phyloP scores from a whole-genome alignment of 2,888 invertebrate species.

The Thecophora atra region DNA sequence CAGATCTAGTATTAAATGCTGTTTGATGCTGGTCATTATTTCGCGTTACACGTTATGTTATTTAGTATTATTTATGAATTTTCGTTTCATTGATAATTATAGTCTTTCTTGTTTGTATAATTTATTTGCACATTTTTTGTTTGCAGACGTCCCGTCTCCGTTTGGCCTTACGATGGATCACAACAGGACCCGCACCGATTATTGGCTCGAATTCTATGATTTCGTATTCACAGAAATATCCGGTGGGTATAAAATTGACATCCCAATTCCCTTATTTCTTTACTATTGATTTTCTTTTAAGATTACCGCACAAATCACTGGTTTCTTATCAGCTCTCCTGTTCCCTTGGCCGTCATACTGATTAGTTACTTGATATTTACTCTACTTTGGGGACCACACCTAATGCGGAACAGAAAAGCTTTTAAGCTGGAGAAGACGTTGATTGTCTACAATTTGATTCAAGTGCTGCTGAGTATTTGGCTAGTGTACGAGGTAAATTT shows the following conservation, averaged over 20 bases:
- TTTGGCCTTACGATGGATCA: slow-evolving; percentile 67
- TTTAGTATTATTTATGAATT: too few species aligned
- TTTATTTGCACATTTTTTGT: too few species aligned
- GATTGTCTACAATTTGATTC: slow-evolving; percentile 86
- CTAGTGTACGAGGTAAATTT: slow-evolving; percentile 70
- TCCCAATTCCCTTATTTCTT: not conserved
- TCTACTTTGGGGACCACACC: slow-evolving; percentile 80
- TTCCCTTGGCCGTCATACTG: slow-evolving; percentile 75
- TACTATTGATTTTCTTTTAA: slow-evolving; percentile 49
- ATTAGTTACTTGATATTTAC: slow-evolving; percentile 78
- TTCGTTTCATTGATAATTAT: too few species aligned
- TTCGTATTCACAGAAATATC: slow-evolving; percentile 74
- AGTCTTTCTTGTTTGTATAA: too few species aligned
- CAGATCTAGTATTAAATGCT: too few species aligned
- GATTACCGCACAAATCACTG: slow-evolving; percentile 74
- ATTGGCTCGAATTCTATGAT: slow-evolving; percentile 73
- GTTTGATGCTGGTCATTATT: too few species aligned
- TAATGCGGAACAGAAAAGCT: slow-evolving; percentile 88
- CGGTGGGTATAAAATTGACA: slow-evolving; percentile 65
- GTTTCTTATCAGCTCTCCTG: slow-evolving; percentile 75
- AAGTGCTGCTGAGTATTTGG: slow-evolving; percentile 85
- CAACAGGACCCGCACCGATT: slow-evolving; percentile 70
- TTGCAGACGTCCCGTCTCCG: not conserved
- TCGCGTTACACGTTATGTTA: too few species aligned
- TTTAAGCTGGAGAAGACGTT: slow-evolving; percentile 81